phyloP scores from a whole-genome alignment of 2,113 vertebrate genomes.

The Sterrhoptilus dennistouni region DNA sequence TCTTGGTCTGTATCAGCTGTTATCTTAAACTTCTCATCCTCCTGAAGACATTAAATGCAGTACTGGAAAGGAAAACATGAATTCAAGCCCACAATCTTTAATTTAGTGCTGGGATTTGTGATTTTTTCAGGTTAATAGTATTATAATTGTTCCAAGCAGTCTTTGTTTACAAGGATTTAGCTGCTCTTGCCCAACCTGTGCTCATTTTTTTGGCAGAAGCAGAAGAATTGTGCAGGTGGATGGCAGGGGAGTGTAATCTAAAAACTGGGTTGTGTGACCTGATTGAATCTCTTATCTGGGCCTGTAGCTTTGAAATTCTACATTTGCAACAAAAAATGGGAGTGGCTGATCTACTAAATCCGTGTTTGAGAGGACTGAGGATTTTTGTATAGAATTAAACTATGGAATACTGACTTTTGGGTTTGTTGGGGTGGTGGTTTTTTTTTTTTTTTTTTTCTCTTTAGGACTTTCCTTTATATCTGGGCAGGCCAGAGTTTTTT shows the following conservation, averaged over 20 bases:
- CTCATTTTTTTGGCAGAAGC: conserved; percentile 9
- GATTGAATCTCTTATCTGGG: neutral
- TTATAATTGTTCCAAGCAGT: neutral
- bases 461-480: neutral
- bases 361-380: neutral
- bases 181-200: neutral
- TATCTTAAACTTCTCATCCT: neutral
- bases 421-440: no score
- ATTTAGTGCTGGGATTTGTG: neutral
- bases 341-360: neutral
- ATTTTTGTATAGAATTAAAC: neutral
- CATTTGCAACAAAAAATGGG: neutral
- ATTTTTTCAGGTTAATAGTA: neutral
- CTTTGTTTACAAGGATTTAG: neutral
- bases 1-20: neutral
- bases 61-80: neutral
- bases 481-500: neutral
- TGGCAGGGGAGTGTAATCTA: neutral
- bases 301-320: neutral
- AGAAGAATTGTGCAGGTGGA: neutral
- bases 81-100: neutral
- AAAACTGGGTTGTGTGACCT: neutral
- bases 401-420: neutral
- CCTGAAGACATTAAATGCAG: neutral
- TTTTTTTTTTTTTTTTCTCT: neutral